These are phyloP conservation scores for Crotalus adamanteus DNA, from an alignment of 2,797 vertebrate species.

Conservation along the genomic window DNA sequence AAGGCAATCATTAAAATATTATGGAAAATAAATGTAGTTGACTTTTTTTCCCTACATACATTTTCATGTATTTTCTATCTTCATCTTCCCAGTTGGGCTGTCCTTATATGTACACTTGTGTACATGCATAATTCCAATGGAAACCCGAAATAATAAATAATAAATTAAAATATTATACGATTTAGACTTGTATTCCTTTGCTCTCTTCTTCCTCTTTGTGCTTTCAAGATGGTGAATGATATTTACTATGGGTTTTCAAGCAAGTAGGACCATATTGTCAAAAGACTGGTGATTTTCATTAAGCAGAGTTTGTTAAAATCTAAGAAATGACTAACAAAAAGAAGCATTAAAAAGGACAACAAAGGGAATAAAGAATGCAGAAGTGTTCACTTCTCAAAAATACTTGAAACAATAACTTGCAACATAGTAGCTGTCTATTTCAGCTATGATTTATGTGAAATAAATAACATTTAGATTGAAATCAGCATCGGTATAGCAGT, in stretches of 20 bases:
- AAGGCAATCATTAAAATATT: slow-evolving; percentile 61
- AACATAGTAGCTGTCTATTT: not conserved
- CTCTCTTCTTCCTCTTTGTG: not conserved
- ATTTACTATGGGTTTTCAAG: not conserved
- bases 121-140: not conserved
- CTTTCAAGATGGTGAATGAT: not conserved
- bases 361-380: too few relatives aligned
- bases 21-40: slow-evolving; percentile 43
- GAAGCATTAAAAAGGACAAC: not conserved
- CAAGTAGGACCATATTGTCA: not conserved
- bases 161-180: not conserved
- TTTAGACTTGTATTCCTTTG: not conserved
- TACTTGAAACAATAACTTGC: not conserved
- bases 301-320: not conserved
- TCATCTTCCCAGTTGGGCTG: not conserved
- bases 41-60: slow-evolving; percentile 36
- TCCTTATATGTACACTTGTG: not conserved
- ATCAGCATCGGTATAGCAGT: not conserved
- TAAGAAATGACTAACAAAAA: not conserved
- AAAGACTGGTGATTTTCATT: not conserved
- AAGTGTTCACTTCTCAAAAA: not conserved
- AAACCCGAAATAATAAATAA: not conserved
- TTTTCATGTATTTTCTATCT: not conserved
- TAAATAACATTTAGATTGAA: not conserved
- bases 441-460: not conserved